Percentiles rank a stretch among this genome's conserved stretches.
Conservation (phyloP, 2,113 vertebrate genomes). For the Equus quagga region DNA sequence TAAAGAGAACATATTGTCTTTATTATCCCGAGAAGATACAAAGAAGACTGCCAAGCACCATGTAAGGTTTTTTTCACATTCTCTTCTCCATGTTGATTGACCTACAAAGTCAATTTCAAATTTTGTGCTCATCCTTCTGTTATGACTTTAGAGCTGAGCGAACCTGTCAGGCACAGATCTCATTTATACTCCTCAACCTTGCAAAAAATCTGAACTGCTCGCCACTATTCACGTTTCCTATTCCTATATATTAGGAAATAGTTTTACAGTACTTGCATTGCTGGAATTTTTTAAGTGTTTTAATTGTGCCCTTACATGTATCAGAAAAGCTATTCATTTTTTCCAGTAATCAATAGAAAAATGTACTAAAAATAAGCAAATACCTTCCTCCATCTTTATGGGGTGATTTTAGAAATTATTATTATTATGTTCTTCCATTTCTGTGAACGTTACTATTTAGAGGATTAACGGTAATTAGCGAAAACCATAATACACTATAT, state of each 20-base stretch:
- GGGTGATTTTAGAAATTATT: conserved; percentile 38
- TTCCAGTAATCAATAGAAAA: conserved; percentile 48
- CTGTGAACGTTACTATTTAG: conserved; percentile 42
- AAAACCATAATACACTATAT: background rate
- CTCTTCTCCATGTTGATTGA: background rate
- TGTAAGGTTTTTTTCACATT: background rate
- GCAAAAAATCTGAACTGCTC: background rate
- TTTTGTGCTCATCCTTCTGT: background rate
- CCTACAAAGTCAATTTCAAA: background rate
- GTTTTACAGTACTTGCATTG: background rate
- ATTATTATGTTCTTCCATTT: conserved; percentile 54
- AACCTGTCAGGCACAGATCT: background rate
- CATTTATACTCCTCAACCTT: background rate
- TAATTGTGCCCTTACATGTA: background rate
- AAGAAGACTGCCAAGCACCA: background rate
- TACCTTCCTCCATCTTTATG: background rate
- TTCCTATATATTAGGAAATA: background rate
- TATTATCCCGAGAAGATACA: background rate
- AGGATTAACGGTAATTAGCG: conserved; percentile 30
- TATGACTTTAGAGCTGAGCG: background rate
- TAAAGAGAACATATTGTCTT: background rate
- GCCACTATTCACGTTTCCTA: background rate
- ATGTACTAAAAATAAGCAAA: conserved; percentile 32
- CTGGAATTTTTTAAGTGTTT: background rate
- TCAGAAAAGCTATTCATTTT: conserved; percentile 51